Evolutionary conservation across 2,113 vertebrate genomes (phyloP).

Genomic region (Motacilla alba): DNA sequence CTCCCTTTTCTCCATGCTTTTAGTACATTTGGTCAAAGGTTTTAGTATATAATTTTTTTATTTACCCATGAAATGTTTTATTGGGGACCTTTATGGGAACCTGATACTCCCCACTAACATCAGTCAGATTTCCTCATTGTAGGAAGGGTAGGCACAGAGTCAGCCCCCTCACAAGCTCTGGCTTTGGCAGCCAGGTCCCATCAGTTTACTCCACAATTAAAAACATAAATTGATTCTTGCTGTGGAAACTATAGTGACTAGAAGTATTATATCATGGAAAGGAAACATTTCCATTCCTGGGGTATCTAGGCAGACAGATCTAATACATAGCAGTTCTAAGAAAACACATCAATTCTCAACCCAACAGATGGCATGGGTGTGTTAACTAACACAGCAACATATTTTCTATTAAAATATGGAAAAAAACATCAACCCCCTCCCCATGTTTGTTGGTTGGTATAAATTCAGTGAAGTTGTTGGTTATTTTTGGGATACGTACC

Average conservation of each 20-base stretch:
- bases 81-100: neutral
- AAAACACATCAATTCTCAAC: constrained; percentile 59
- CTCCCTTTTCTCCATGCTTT: neutral
- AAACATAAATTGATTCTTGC: neutral
- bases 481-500: constrained; percentile 71
- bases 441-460: constrained; percentile 67
- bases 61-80: constrained; percentile 3
- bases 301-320: constrained; percentile 36
- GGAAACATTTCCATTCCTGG: neutral
- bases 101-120: neutral
- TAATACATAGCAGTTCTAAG: constrained; percentile 57
- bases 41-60: neutral
- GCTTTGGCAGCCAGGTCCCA: neutral
- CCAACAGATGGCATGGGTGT: constrained; percentile 78
- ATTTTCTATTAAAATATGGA: constrained; percentile 76
- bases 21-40: neutral
- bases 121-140: neutral
- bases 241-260: neutral
- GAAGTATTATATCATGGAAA: neutral
- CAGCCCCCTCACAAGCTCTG: neutral
- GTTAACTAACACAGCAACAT: constrained; percentile 75
- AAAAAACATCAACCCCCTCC: constrained; percentile 64
- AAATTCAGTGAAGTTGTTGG: constrained; percentile 73
- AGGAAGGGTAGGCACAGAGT: neutral
- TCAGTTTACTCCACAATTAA: neutral